Percentiles rank a stretch among this genome's conserved stretches.
Conservation (phyloP, 2,888 invertebrate species). For the Lepidochrysops patricia region DNA sequence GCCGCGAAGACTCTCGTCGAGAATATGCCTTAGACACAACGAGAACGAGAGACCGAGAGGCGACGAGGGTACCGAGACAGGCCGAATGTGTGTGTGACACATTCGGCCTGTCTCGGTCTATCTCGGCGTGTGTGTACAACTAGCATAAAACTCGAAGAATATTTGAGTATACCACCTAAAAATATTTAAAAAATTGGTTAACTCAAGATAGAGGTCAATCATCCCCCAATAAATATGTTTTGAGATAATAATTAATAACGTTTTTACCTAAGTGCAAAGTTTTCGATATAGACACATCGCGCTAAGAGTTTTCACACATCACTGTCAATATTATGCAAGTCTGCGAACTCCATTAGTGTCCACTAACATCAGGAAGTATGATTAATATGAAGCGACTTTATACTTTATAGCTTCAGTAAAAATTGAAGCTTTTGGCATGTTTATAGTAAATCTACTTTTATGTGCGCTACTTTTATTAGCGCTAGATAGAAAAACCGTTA, state of each 20-base stretch:
- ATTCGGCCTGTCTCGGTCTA: no score
- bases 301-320: constrained; percentile 2
- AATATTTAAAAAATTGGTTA: neutral
- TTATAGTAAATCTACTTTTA: no score
- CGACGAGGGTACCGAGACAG: no score
- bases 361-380: neutral
- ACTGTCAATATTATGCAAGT: constrained; percentile 3
- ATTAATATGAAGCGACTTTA: neutral
- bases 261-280: neutral
- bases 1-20: no score
- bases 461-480: no score
- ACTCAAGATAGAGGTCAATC: neutral
- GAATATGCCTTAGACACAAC: no score
- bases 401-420: neutral
- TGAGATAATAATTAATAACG: neutral
- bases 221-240: neutral
- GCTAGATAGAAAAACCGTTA: no score
- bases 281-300: neutral
- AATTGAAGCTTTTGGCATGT: neutral
- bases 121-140: no score
- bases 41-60: no score
- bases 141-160: no score
- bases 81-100: no score
- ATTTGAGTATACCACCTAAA: no score
- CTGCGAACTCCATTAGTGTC: constrained; percentile 7